A percentile compares a stretch with the other conserved stretches of the same genome.
These are phyloP conservation scores for Deroplatys truncata DNA, from an alignment of 2,888 invertebrate genomes.

Conservation along the genomic window DNA sequence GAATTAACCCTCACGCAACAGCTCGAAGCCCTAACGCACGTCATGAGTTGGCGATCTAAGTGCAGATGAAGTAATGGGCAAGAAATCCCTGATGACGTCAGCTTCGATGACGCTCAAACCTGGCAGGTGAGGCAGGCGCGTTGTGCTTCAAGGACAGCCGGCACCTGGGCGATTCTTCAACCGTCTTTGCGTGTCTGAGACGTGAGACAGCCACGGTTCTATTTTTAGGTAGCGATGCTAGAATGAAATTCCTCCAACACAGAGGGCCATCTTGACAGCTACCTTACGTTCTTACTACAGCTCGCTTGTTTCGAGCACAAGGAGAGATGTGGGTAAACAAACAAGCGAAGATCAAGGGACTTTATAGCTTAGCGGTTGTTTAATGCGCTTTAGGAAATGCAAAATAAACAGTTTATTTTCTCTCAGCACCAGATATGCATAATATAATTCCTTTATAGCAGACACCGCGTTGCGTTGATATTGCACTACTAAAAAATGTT, in stretches of 20 bases:
- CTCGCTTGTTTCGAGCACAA: too few relatives aligned
- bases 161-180: neutral
- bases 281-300: neutral
- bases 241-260: neutral
- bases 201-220: neutral
- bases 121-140: neutral
- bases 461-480: too few relatives aligned
- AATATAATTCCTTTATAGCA: too few relatives aligned
- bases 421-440: too few relatives aligned
- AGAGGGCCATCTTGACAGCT: neutral
- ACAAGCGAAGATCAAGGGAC: neutral
- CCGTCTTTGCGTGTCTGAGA: neutral
- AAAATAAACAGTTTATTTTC: too few relatives aligned
- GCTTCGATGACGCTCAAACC: neutral
- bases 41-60: neutral
- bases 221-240: neutral
- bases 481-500: too few relatives aligned
- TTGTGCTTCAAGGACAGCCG: neutral
- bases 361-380: too few relatives aligned
- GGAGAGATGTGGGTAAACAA: neutral
- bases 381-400: too few relatives aligned
- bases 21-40: neutral
- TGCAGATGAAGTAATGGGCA: slow-evolving; percentile 5
- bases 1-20: neutral
- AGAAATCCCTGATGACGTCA: slow-evolving; percentile 1